Base-by-base conservation (phyloP, 1,140 invertebrate species). In the Thalassaphorura encarpata region DNA sequence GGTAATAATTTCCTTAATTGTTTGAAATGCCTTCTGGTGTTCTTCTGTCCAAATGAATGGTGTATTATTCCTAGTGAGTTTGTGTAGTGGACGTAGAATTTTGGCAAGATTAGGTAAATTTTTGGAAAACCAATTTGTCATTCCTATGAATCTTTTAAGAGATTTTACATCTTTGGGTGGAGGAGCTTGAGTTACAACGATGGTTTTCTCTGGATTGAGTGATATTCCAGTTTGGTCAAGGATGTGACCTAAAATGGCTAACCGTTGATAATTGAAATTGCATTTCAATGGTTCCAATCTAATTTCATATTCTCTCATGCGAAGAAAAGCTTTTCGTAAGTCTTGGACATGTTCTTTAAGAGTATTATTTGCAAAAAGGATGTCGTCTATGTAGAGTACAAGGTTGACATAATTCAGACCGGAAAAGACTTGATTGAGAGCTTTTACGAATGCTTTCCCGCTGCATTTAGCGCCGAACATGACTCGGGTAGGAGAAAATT, bases 391-490 rank as follows among this genome's bases (percentile, higher is more conserved):
- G 60, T 72, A 75, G 0, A 67, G 57, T 43, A 71, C 47, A 46
- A 39, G 15, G 48, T 58, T 64, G 23, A 54, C 33, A 18, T 47
- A 36, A 26, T 45, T 50, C 16, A 67, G 42, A 15, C 50, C 61
- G 18, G 27, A 23, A 15, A 75, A 54, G 3, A 69, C 64, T 2
- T 53, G 41, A 52, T 72, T 65, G 45, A 73, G 72, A 11, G 67
- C 58, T 23, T 69, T 45, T 58, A 73, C 69, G 58, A 77, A 77
- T 15, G 70, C 67, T n/a, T 68, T 60, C 16, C 69, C 68, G 19
- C 69, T 67, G 61, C 73, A 74, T 18, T 52, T 54, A 19, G 75
- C 57, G 29, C 76, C 75, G 61, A 76, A 77, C 18, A 73, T 68
- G 67, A 77, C 69, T n/a, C 66, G 15, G 2, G 53, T 56, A 52